phyloP scores from a whole-genome alignment of 2,888 invertebrate genomes.

The Macaria notata region DNA sequence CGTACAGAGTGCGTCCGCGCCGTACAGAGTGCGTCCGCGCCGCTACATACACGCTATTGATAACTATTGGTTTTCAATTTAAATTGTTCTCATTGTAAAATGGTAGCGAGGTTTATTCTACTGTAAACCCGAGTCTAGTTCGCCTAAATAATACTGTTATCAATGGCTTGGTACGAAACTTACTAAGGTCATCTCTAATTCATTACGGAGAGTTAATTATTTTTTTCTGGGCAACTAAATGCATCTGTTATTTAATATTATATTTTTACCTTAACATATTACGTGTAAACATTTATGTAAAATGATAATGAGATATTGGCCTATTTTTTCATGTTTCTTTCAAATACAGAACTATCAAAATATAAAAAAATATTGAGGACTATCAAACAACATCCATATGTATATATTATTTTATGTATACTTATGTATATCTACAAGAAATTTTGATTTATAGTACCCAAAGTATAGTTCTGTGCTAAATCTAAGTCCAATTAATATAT shows the following conservation, averaged over 20 bases:
- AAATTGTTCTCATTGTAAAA: conserved; percentile 57
- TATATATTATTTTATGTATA: conserved; percentile 76
- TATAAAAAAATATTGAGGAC: conserved; percentile 83
- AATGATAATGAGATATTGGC: conserved; percentile 80
- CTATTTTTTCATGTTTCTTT: conserved; percentile 71
- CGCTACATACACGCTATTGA: conserved; percentile 66
- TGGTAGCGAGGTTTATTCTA: conserved; percentile 73
- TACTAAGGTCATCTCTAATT: conserved; percentile 57
- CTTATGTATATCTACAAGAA: conserved; percentile 79
- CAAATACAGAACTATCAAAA: conserved; percentile 83
- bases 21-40: conserved; percentile 51
- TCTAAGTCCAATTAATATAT: conserved; percentile 57
- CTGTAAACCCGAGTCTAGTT: conserved; percentile 73
- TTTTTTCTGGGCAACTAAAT: conserved; percentile 74
- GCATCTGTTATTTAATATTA: conserved; percentile 70
- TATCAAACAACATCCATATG: conserved; percentile 82
- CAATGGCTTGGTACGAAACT: conserved; percentile 81
- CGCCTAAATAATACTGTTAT: conserved; percentile 81
- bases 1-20: conserved; percentile 45
- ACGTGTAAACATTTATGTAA: conserved; percentile 67
- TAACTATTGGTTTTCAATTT: conserved; percentile 63
- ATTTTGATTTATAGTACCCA: conserved; percentile 73
- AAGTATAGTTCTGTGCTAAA: conserved; percentile 77
- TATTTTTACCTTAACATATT: conserved; percentile 66
- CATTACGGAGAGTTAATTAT: conserved; percentile 57